Conservation (phyloP, 2,113 vertebrate genomes). For the Oncorhynchus masou region DNA sequence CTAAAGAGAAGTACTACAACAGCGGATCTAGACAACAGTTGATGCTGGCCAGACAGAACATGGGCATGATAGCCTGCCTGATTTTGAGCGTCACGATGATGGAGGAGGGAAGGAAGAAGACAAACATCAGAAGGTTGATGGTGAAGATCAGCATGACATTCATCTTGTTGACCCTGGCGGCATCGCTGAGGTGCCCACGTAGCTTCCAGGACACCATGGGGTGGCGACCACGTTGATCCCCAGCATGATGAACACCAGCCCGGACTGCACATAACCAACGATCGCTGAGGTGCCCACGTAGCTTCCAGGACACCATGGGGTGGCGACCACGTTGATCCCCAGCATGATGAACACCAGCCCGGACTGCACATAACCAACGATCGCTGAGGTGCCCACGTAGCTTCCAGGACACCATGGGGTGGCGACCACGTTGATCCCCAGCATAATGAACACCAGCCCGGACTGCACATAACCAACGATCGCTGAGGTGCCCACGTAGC, state of each 20-base stretch:
- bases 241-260: no score
- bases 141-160: constrained; percentile 37
- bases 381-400: no score
- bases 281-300: no score
- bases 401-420: constrained; percentile 47
- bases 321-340: constrained; percentile 54
- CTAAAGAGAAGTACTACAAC: constrained; percentile 66
- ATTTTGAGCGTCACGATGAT: not conserved
- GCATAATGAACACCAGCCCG: constrained; percentile 37
- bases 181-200: no score
- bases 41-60: constrained; percentile 18
- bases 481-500: no score
- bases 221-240: no score
- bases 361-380: not conserved
- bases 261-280: no score
- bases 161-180: not conserved
- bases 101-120: not conserved
- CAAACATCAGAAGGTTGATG: constrained; percentile 27
- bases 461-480: not conserved
- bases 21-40: constrained; percentile 36
- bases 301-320: constrained; percentile 44
- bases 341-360: constrained; percentile 45
- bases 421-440: constrained; percentile 54
- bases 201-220: no score
- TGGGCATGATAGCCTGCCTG: no score